phyloP scores from a whole-genome alignment of 1,140 invertebrate genomes.

The Eupeodes corollae region DNA sequence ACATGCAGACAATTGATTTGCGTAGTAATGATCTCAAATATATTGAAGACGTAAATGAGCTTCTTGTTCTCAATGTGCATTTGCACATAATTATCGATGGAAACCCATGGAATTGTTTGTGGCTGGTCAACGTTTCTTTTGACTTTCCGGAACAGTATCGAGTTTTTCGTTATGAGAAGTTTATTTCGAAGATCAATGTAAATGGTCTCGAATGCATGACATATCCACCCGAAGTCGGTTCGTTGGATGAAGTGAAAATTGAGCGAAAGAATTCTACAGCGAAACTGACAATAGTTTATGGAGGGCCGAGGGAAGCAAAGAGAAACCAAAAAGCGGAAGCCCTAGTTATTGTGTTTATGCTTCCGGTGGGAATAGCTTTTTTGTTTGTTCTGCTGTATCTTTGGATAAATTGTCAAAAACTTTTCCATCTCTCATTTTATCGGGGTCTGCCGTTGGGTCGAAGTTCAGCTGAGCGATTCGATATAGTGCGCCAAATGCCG shows the following conservation, averaged over 20 bases:
- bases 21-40: constrained; percentile 14
- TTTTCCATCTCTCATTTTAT: constrained; percentile 32
- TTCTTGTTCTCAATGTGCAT: neutral
- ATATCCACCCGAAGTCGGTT: neutral
- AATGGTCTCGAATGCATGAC: constrained; percentile 24
- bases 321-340: constrained; percentile 24
- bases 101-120: constrained; percentile 32
- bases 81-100: constrained; percentile 19
- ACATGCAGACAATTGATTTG: neutral
- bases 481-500: constrained; percentile 22
- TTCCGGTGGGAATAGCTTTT: constrained; percentile 27
- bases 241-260: too few species aligned
- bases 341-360: constrained; percentile 29
- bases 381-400: constrained; percentile 28
- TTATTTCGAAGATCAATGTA: constrained; percentile 32
- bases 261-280: too few species aligned
- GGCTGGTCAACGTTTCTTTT: constrained; percentile 26
- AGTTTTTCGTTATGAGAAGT: constrained; percentile 27
- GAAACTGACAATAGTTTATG: constrained; percentile 18
- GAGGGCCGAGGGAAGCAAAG: constrained; percentile 22
- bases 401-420: constrained; percentile 29
- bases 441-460: constrained; percentile 2
- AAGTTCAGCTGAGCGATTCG: constrained; percentile 25
- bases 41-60: neutral
- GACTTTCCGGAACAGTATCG: constrained; percentile 24